Base-by-base conservation (phyloP, 2,113 vertebrate species). In the Acanthisitta chloris region DNA sequence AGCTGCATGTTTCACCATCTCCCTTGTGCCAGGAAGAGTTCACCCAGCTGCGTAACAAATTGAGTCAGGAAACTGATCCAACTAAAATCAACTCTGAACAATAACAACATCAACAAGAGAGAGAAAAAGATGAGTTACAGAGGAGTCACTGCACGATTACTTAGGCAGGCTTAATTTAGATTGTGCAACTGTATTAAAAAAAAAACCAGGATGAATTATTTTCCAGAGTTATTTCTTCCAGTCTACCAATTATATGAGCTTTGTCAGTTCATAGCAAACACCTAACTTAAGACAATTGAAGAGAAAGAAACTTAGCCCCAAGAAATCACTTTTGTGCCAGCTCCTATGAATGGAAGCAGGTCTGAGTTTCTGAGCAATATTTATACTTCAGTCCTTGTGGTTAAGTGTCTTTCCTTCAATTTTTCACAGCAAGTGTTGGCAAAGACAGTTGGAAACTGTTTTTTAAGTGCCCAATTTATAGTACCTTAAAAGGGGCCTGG, bases 11-110 rank as follows among this genome's bases (percentile, higher is more conserved):
- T 84, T 87, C 16, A 4, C 52, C 42, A 36, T 15, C 34, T 36
- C 46, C 40, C 51, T 4, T 70, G 55, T 55, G 71, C 88, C 88
- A 92, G 59, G 34, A 49, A 80, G 43, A 54, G 62, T 62, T 95
- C 64, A 55, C 10, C 58, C 46, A 88, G 59, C 64, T 0, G n/a
- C 9, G 3, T 78, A 94, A 95, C 86, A 76, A 97, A 97, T 92
- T 12, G 14, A 77, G 80, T 46, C 2, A 0, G 65, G 67, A 90
- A 86, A 70, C 29, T 4, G 42, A 83, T 78, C 88, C 91, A 81
- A 40, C 42, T 48, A 38, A 93, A 95, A 73, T 42, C 71, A 83
- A 38, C 77, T 73, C 86, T 51, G 51, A 95, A 95, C 94, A 96
- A 93, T 92, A 83, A 78, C 91, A 88, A 74, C 70, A 85, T 65